A percentile compares a stretch with the other conserved stretches of the same genome.
Evolutionary conservation across 2,797 vertebrate genomes (phyloP).

Genomic region (Gallinago stenura): DNA sequence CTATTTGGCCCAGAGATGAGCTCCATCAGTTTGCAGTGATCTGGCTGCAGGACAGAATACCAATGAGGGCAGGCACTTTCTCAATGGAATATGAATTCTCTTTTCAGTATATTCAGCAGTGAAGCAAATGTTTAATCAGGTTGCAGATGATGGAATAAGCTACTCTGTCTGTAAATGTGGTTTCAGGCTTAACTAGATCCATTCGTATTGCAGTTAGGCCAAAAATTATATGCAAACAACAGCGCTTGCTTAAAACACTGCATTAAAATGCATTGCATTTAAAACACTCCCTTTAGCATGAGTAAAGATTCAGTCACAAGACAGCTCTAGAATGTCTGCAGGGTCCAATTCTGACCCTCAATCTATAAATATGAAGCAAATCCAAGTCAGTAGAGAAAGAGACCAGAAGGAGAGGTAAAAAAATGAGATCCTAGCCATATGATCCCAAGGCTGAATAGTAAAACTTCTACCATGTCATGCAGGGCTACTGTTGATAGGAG

Average conservation of each 20-base stretch:
- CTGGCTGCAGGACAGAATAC: conserved; percentile 58
- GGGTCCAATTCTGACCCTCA: background rate
- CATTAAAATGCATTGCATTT: too few species aligned
- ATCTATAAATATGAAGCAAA: background rate
- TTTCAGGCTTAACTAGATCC: conserved; percentile 27
- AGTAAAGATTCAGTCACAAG: background rate
- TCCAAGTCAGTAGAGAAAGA: background rate
- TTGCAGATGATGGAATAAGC: conserved; percentile 14
- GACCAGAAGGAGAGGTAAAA: background rate
- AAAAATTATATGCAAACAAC: background rate
- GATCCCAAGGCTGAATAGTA: background rate
- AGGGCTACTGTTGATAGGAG: background rate
- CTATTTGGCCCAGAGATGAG: conserved; percentile 52
- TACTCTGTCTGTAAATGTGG: conserved; percentile 12
- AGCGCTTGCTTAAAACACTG: background rate
- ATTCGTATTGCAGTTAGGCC: background rate
- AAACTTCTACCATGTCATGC: background rate
- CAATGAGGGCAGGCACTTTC: conserved; percentile 58
- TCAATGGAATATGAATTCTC: conserved; percentile 56
- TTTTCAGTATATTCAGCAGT: conserved; percentile 56
- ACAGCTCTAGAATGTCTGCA: background rate
- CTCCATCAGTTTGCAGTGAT: conserved; percentile 29
- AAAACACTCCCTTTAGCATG: background rate
- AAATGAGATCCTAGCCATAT: background rate
- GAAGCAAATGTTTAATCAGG: conserved; percentile 30